A percentile compares a stretch with the other conserved stretches of the same genome.
These are phyloP conservation scores for Tryphoninae sp. DNA, from an alignment of 2,888 invertebrate genomes.

Conservation along the genomic window DNA sequence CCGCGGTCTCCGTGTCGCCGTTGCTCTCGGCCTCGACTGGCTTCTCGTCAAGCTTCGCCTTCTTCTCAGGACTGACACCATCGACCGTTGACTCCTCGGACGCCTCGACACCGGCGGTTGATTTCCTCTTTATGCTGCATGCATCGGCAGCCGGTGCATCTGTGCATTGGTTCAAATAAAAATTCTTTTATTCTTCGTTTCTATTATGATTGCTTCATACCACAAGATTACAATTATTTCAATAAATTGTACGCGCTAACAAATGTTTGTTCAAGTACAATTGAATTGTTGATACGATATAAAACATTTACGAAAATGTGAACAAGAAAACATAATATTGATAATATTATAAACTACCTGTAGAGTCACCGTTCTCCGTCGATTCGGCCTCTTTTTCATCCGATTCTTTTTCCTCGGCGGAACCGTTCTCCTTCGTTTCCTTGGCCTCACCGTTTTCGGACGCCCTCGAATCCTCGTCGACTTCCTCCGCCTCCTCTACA, in stretches of 20 bases:
- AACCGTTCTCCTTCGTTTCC: slow-evolving; percentile 81
- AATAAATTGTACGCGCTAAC: too few relatives aligned
- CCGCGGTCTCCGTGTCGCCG: slow-evolving; percentile 82
- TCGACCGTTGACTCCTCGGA: slow-evolving; percentile 80
- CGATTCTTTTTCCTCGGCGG: slow-evolving; percentile 79
- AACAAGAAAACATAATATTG: not conserved
- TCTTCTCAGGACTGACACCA: slow-evolving; percentile 88
- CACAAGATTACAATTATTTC: too few relatives aligned
- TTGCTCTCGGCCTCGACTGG: slow-evolving; percentile 83
- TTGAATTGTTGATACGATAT: too few relatives aligned
- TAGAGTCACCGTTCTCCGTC: slow-evolving; percentile 81
- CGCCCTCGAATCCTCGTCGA: slow-evolving; percentile 80
- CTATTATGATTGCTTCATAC: not conserved
- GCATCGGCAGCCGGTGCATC: slow-evolving; percentile 77
- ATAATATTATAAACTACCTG: slow-evolving; percentile 73
- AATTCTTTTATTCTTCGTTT: not conserved
- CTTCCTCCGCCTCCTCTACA: slow-evolving; percentile 81
- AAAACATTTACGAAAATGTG: not conserved
- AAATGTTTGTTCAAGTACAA: too few relatives aligned
- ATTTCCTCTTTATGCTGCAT: slow-evolving; percentile 87
- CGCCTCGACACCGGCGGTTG: slow-evolving; percentile 81
- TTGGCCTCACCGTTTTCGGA: slow-evolving; percentile 80
- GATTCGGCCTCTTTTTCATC: slow-evolving; percentile 80
- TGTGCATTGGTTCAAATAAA: slow-evolving; percentile 57
- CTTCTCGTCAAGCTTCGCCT: slow-evolving; percentile 87